Evolutionary conservation across 2,113 vertebrate genomes (phyloP), one percentile per base, ranked within the genome.

Genomic region (Carlito syrichta): DNA sequence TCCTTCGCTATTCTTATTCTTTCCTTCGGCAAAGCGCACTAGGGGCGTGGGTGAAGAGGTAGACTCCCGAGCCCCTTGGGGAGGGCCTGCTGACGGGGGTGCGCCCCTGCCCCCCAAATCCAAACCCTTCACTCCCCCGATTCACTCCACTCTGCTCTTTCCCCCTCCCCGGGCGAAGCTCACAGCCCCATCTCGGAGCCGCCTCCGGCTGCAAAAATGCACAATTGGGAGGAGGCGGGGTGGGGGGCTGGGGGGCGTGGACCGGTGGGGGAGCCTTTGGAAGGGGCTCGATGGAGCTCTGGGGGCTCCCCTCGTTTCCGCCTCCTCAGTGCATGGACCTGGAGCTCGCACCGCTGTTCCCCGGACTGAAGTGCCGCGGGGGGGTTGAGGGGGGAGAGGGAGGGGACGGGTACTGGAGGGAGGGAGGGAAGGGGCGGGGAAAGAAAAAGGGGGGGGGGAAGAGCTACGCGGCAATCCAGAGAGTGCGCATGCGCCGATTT

Each of bases 191-290:
- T 98, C 97, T 96, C 94, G 9, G 85, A 97, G 97, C 97, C 98
- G 97, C 98, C 97, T 98, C 97, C 97, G 96, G 97, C 96, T 97
- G 96, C 97, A 97, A 98, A 98, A 97, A 98, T 96, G 97, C 97
- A 97, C 97, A 98, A 97, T 97, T 97, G 97, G 96, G 96, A 97
- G 93, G 96, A 97, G 97, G 97, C 97, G 96, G 97, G 96, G 93
- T 90, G 83, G 94, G 97, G 63, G 89, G 92, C 86, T 86, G 95
- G 98, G 96, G 97, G 97, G 97, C 97, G 97, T 97, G 96, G 96
- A 96, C 97, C 82, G 48, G 91, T 81, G 23, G 93, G 95, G 94
- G 96, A 94, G 96, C 88, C 91, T 94, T 84, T 69, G 91, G 78
- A 96, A 76, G 58, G 94, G 93, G 89, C 94, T 89, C 96, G 97